Base-by-base conservation (phyloP, 2,113 vertebrate species). In the Crocuta crocuta region DNA sequence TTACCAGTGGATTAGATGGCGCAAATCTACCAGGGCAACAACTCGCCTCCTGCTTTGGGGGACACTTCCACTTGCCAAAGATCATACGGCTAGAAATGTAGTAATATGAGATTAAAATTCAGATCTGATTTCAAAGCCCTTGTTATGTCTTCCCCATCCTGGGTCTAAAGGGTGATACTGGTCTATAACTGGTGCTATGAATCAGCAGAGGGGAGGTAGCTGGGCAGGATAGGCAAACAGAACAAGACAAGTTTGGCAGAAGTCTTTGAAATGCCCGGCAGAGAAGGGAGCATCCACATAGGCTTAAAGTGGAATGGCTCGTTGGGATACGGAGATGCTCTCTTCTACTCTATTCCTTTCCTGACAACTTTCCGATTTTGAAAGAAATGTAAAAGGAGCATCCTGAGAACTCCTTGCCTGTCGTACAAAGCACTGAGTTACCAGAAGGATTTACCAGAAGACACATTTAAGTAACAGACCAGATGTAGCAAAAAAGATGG, bases 401-500 rank as follows among this genome's bases (percentile, higher is more conserved):
- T 26, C 35, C 16, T 39, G 31, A 48, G 48, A 70, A 71, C 70
- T 31, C 16, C 33, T 33, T 73, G 74, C 50, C 50, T 86, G 11
- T 12, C n/a, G 17, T 33, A 89, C 10, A n/a, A 71, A 12, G 43
- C 4, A 0, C 53, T n/a, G 63, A 53, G 23, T 66, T 84, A n/a
- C 55, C 79, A 90, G 8, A 19, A 76, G 63, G 68, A 74, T 89
- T 92, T 92, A 80, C 35, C 7, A 13, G 50, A 65, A 80, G 79
- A 63, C 0, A 17, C 15, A 6, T 19, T 24, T 88, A 80, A 87
- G 87, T 45, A 79, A 89, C 21, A n/a, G 95, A 63, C 23, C 35
- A 26, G 71, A 50, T 17, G 21, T 82, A 82, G 53, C 28, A 8
- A 10, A 65, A 92, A 92, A 84, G n/a, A 78, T 96, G 92, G 80